phyloP scores from a whole-genome alignment of 1,140 invertebrate genomes.

The Cyrtorhinus lividipennis region DNA sequence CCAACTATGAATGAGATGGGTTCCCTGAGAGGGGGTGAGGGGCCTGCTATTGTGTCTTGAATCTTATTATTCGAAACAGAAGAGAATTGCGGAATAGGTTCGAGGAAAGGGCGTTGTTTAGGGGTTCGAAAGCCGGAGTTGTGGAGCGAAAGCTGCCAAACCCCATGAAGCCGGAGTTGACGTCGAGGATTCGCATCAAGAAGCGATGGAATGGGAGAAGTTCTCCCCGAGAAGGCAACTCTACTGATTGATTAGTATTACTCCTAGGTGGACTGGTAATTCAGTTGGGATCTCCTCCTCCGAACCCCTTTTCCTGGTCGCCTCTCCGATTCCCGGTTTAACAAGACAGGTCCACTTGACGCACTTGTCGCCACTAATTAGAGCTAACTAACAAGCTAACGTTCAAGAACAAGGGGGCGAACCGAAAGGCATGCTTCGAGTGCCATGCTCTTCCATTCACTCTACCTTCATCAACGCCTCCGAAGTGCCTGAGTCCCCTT shows the following conservation, averaged over 20 bases:
- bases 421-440: background rate
- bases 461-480: background rate
- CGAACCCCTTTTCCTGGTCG: background rate
- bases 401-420: conserved; percentile 3
- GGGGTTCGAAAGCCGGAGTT: background rate
- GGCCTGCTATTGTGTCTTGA: background rate
- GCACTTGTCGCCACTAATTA: conserved; percentile 9
- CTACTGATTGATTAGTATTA: conserved; percentile 6
- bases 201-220: background rate
- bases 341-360: conserved; percentile 8
- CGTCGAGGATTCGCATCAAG: background rate
- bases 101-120: background rate
- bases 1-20: conserved; percentile 1
- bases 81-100: background rate
- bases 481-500: background rate
- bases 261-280: conserved; percentile 2
- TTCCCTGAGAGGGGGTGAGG: background rate
- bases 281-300: conserved; percentile 2
- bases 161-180: conserved; percentile 3
- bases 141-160: background rate
- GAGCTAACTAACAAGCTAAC: conserved; percentile 8
- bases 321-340: background rate
- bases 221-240: background rate
- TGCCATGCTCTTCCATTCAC: background rate
- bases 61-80: background rate